phyloP scores from a whole-genome alignment of 2,113 vertebrate species.

The Sinocyclocheilus rhinocerous region DNA sequence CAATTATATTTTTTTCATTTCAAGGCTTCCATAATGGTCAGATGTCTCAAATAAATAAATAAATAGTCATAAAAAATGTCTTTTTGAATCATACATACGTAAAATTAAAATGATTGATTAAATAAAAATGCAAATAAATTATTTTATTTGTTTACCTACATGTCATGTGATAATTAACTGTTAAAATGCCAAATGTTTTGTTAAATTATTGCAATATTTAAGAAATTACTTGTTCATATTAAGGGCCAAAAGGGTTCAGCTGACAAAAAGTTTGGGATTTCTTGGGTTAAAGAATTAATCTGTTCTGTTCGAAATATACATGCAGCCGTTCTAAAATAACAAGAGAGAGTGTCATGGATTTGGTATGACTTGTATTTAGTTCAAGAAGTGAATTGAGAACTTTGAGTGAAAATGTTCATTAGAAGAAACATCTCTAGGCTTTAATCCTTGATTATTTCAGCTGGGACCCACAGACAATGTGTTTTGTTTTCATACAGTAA shows the following conservation, averaged over 20 bases:
- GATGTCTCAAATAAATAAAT: too few species aligned
- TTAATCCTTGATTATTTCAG: slow-evolving; percentile 9
- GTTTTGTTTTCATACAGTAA: slow-evolving; percentile 3
- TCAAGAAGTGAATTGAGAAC: background rate
- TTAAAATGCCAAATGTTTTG: too few species aligned
- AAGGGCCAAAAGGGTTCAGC: background rate
- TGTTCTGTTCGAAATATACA: background rate
- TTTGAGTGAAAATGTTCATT: background rate
- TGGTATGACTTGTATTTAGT: background rate
- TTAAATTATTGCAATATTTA: too few species aligned
- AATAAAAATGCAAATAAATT: background rate
- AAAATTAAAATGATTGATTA: background rate
- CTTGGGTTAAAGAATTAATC: background rate
- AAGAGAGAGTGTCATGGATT: background rate
- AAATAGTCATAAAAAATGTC: background rate
- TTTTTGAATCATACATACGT: background rate
- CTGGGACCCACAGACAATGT: slow-evolving; percentile 2
- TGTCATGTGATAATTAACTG: too few species aligned
- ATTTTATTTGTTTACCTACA: too few species aligned
- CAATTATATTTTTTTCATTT: background rate
- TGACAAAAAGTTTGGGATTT: background rate
- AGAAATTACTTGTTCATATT: too few species aligned
- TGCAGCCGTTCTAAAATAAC: background rate
- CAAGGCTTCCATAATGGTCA: background rate
- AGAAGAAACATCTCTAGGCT: background rate